Conservation (phyloP, 2,888 invertebrate genomes). For the Folsomia candida region DNA sequence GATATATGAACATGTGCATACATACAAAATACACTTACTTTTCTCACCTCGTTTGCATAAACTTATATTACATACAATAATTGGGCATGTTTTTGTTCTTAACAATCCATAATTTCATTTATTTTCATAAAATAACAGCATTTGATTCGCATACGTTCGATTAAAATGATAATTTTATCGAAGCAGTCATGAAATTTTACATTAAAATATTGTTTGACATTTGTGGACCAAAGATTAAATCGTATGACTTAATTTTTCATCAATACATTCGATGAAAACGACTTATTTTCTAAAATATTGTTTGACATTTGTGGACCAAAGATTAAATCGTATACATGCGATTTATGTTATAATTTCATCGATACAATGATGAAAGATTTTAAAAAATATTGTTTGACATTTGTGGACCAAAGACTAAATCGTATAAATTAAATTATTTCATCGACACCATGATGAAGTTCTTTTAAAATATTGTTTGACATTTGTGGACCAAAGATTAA, state of each 20-base stretch:
- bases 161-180: neutral
- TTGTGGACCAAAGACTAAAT: slow-evolving; percentile 4
- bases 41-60: no score
- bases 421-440: no score
- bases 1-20: no score
- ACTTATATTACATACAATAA: no score
- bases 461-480: neutral
- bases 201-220: neutral
- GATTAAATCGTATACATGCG: no score
- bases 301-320: slow-evolving; percentile 12
- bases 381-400: neutral
- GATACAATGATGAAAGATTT: neutral
- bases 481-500: slow-evolving; percentile 5
- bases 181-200: neutral
- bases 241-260: no score
- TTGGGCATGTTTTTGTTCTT: no score
- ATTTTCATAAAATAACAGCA: no score
- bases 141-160: no score
- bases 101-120: no score
- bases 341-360: neutral
- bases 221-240: slow-evolving; percentile 6
- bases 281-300: neutral
- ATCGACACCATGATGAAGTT: neutral
- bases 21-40: no score
- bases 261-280: no score